Conservation (phyloP, 2,888 invertebrate genomes). For the Fissipunctia ypsillon region DNA sequence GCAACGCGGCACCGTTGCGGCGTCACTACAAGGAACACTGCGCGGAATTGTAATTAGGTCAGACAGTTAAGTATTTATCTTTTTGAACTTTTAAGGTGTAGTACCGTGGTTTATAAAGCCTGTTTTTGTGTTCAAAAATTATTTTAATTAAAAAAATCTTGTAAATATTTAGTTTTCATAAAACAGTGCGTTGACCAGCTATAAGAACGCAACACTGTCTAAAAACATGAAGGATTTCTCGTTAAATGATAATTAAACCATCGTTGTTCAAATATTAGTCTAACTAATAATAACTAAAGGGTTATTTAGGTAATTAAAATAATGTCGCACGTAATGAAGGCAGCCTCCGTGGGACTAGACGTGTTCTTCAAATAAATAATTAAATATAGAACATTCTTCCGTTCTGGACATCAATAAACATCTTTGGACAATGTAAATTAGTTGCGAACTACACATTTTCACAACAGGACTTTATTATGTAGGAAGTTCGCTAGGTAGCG, state of each 20-base stretch:
- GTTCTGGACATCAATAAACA: constrained; percentile 13
- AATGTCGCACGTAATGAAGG: neutral
- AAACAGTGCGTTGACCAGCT: neutral
- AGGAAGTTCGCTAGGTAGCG: no score
- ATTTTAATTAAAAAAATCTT: no score
- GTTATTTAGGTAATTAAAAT: constrained; percentile 3
- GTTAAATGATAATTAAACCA: neutral
- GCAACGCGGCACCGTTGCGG: neutral
- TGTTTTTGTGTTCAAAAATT: no score
- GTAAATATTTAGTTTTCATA: neutral
- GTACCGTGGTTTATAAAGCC: neutral
- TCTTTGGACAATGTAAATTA: constrained; percentile 15
- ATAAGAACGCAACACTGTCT: neutral
- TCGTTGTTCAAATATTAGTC: neutral
- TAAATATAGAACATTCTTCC: neutral
- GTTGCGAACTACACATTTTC: no score
- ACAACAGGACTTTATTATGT: no score
- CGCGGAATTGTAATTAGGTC: constrained; percentile 21
- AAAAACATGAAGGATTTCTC: neutral
- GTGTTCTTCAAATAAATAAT: constrained; percentile 11
- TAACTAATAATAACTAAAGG: neutral
- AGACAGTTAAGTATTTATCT: constrained; percentile 1
- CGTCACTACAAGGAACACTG: neutral
- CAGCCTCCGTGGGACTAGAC: neutral
- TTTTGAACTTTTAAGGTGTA: neutral